A percentile compares a stretch with the other conserved stretches of the same genome.
Evolutionary conservation across 2,797 vertebrate genomes (phyloP).

Genomic region (Urophycis tenuis): DNA sequence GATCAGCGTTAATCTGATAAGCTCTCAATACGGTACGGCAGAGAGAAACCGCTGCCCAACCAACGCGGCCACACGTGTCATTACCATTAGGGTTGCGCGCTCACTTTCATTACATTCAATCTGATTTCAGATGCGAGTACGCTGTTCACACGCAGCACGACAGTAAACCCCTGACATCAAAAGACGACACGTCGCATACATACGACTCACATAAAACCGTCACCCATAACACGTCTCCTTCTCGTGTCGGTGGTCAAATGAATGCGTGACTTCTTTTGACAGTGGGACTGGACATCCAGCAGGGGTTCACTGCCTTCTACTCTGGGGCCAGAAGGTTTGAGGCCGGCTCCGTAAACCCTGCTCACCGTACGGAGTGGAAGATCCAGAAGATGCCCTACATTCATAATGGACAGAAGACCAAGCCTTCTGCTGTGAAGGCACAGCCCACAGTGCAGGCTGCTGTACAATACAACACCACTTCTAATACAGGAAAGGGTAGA

Average conservation of each 20-base stretch:
- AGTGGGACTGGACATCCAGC: conserved; percentile 92
- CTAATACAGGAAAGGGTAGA: conserved; percentile 38
- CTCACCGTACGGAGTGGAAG: conserved; percentile 8
- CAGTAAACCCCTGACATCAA: not conserved
- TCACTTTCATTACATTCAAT: not conserved
- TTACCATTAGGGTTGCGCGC: not conserved
- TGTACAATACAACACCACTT: conserved; percentile 1
- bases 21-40: conserved; percentile 88
- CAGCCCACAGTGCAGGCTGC: conserved; percentile 22
- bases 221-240: not conserved
- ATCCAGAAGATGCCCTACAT: conserved; percentile 17
- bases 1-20: conserved; percentile 87
- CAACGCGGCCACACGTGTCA: not conserved
- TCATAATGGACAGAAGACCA: conserved; percentile 19
- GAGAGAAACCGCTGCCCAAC: conserved; percentile 4
- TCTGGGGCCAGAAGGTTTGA: conserved; percentile 60
- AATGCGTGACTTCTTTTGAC: not conserved
- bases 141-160: not conserved
- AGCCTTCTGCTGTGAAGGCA: conserved; percentile 21
- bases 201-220: not conserved
- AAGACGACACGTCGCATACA: not conserved
- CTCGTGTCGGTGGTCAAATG: not conserved
- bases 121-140: not conserved
- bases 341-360: conserved; percentile 44
- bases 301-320: conserved; percentile 76